phyloP scores from a whole-genome alignment of 1,140 invertebrate genomes.

The Trichogramma pretiosum region DNA sequence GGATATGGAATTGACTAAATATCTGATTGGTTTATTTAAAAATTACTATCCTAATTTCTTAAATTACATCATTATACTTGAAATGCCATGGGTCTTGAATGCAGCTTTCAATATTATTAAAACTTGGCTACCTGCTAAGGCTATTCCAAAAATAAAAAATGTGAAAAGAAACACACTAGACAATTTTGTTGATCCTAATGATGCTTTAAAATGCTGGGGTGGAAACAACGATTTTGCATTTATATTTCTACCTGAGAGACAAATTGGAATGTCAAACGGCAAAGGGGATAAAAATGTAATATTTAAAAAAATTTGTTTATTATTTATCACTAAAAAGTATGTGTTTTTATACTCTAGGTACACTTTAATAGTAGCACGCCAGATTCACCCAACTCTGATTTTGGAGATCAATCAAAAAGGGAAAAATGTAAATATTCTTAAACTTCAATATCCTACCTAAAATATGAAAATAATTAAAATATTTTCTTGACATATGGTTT shows the following conservation, averaged over 20 bases:
- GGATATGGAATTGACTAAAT: constrained; percentile 81
- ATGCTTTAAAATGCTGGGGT: constrained; percentile 73
- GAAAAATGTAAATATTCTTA: constrained; percentile 26
- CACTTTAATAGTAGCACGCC: constrained; percentile 53
- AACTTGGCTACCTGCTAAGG: constrained; percentile 76
- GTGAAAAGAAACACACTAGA: constrained; percentile 68
- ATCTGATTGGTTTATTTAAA: constrained; percentile 80
- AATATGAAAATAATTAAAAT: constrained; percentile 7
- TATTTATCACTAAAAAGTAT: constrained; percentile 4
- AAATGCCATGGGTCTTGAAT: constrained; percentile 92
- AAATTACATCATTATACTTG: constrained; percentile 85
- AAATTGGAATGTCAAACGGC: constrained; percentile 32
- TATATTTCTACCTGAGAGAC: constrained; percentile 58
- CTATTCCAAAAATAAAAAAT: constrained; percentile 84
- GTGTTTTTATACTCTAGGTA: constrained; percentile 36
- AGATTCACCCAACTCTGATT: constrained; percentile 33
- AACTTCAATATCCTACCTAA: too few relatives aligned
- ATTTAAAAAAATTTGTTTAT: constrained; percentile 14
- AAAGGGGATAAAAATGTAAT: constrained; percentile 51
- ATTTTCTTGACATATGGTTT: too few relatives aligned
- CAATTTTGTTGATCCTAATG: constrained; percentile 66
- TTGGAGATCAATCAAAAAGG: constrained; percentile 30
- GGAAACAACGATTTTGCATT: constrained; percentile 71
- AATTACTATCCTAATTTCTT: constrained; percentile 82
- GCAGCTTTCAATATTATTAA: constrained; percentile 91